A percentile compares a stretch with the other conserved stretches of the same genome.
phyloP scores from a whole-genome alignment of 2,113 vertebrate genomes.

The Aptenodytes patagonicus region DNA sequence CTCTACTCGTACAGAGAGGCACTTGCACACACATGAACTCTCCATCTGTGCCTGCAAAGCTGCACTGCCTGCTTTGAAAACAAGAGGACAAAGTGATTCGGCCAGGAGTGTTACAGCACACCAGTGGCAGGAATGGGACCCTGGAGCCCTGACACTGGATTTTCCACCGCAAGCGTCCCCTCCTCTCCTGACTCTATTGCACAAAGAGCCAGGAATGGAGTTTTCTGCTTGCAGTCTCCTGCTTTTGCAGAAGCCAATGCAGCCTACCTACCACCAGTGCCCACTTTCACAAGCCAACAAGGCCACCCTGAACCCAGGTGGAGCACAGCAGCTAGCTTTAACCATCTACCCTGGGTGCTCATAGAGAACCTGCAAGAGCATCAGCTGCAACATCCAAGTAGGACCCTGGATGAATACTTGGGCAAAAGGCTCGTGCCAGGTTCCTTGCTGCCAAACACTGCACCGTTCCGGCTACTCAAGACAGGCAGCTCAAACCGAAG shows the following conservation, averaged over 20 bases:
- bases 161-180: background rate
- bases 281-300: background rate
- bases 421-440: background rate
- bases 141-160: background rate
- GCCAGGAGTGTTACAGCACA: background rate
- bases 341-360: background rate
- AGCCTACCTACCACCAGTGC: background rate
- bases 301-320: background rate
- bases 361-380: background rate
- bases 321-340: background rate
- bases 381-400: accelerated
- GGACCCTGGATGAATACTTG: background rate
- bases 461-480: background rate
- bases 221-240: background rate
- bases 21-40: background rate
- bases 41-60: background rate
- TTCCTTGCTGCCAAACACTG: background rate
- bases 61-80: background rate
- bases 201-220: background rate
- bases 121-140: background rate
- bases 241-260: background rate
- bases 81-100: background rate
- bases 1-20: background rate
- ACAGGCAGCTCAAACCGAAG: background rate
- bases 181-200: background rate